Evolutionary conservation across 2,888 invertebrate genomes (phyloP), one percentile per base, ranked within the genome.

Genomic region (Dugesia japonica): DNA sequence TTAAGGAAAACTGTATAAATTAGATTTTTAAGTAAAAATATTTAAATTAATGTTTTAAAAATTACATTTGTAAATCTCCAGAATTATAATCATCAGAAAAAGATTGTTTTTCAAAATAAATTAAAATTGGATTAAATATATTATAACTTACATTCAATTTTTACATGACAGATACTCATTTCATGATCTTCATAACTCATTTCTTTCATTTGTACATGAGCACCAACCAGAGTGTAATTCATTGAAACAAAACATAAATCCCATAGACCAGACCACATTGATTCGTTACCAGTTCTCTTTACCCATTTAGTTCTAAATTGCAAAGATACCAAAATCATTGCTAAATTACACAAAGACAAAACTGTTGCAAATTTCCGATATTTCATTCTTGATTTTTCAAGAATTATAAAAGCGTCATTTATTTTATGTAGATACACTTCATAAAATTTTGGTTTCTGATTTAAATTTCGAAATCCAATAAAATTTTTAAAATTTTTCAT

Each of bases 141-240:
- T n/a, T n/a, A n/a, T n/a, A 56, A 56, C 56, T 56, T 56, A 56
- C 56, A 56, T 56, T 56, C 56, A 56, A 56, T 56, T 56, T 56
- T 56, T 9, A 56, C 23, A n/a, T 56, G 56, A n/a, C 56, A 56
- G 17, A 56, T 23, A 56, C 56, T 56, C n/a, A 56, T 20, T 56
- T 56, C 9, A 56, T 56, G 56, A 20, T 56, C 56, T 9, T 56
- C 7, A 20, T 20, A n/a, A 56, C 17, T 23, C 7, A 4, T 23
- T 7, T n/a, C 56, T 7, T n/a, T 56, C 56, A 56, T n/a, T 56
- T 56, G n/a, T 4, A 20, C 23, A 23, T 56, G 56, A 23, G n/a
- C 56, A 13, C 56, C 56, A 56, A 56, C 23, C n/a, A 56, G n/a
- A 9, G 56, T 9, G 56, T 13, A 56, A 23, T 56, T 56, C 4